Evolutionary conservation across 2,113 vertebrate genomes (phyloP), one percentile per base, ranked within the genome.

Genomic region (Triplophysa dalaica): DNA sequence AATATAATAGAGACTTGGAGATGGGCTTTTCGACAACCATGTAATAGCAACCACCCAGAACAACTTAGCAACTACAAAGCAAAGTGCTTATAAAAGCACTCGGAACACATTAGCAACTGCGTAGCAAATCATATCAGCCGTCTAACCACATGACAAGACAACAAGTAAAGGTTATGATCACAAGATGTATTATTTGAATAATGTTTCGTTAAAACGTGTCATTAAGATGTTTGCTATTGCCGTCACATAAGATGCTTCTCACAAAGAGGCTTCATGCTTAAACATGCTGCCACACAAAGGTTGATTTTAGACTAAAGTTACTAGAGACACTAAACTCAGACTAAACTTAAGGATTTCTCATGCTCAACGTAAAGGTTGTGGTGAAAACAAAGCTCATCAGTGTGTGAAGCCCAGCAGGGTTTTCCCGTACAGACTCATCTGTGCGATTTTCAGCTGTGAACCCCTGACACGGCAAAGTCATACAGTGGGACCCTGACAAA

Each of bases 401-500:
- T n/a, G 58, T 1, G 12, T 72, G 26, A 52, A 73, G 52, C 50
- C n/a, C 70, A 73, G 70, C 70, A 73, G 50, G 70, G 70, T n/a
- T 73, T 73, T 56, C 24, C 52, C 70, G 19, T n/a, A 58, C 17
- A 21, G 52, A 38, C 45, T 54, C 43, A 13, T 66, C 61, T 41
- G 50, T 63, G 48, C 17, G 33, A 41, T 58, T 43, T 70, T 63
- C 68, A 62, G 75, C 75, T 62, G 29, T 70, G 38, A 19, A 74
- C 81, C 85, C 85, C 68, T 64, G 3, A n/a, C 64, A 29, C 70
- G 67, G 81, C 64, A 69, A 81, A 43, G 61, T 45, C 61, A 63
- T 66, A 73, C 70, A 78, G 62, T 74, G 63, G 26, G 72, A 78
- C 68, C 78, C 43, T 80, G 84, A 87, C 86, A 87, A 81, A 88